Evolutionary conservation across 2,888 invertebrate genomes (phyloP).

Genomic region (Drosophila hawaiiensis): DNA sequence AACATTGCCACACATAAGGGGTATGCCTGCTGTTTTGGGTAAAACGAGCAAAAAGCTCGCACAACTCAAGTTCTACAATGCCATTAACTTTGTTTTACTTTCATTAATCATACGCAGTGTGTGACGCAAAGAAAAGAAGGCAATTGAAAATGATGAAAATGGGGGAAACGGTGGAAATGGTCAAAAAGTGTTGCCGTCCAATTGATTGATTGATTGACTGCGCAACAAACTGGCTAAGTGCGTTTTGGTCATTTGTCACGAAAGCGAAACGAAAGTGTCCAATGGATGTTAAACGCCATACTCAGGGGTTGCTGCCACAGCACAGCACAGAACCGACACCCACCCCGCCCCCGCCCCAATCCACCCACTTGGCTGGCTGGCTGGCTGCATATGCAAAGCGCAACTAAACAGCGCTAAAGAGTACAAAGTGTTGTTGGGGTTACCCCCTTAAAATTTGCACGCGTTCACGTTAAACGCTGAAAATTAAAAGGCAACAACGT

Average conservation of each 20-base stretch:
- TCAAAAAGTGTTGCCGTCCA: conserved; percentile 15
- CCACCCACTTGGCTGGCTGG: background rate
- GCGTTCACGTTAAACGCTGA: conserved; percentile 67
- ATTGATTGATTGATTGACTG: conserved; percentile 45
- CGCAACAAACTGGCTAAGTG: conserved; percentile 33
- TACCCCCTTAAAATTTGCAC: conserved; percentile 53
- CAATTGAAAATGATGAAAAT: conserved; percentile 17
- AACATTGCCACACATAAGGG: background rate
- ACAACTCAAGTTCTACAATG: background rate
- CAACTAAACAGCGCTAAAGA: conserved; percentile 76
- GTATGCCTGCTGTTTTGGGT: background rate
- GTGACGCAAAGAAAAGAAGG: conserved; percentile 11
- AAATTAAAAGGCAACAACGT: conserved; percentile 58
- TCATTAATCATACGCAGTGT: conserved; percentile 54
- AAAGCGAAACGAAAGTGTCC: conserved; percentile 26
- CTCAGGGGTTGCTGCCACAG: conserved; percentile 24
- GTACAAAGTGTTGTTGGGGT: conserved; percentile 65
- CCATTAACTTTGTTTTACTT: conserved; percentile 3
- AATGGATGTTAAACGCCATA: conserved; percentile 21
- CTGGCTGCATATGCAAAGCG: conserved; percentile 61
- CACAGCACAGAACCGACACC: background rate
- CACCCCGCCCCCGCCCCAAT: background rate
- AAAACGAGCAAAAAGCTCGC: background rate
- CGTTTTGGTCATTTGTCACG: conserved; percentile 48
- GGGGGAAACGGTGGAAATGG: conserved; percentile 5